These are phyloP conservation scores for Acanthopagrus latus DNA, from an alignment of 2,797 vertebrate species.

Conservation along the genomic window DNA sequence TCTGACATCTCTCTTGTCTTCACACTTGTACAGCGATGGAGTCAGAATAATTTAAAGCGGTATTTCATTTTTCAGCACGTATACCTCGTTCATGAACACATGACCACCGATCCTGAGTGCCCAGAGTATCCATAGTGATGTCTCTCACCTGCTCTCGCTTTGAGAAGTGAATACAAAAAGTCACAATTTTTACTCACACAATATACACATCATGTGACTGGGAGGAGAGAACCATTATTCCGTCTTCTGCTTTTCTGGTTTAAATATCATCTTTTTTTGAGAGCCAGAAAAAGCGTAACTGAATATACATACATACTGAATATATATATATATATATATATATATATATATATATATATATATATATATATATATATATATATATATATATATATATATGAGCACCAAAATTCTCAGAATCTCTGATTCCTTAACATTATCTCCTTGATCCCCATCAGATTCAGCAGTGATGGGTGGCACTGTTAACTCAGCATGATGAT, in stretches of 20 bases:
- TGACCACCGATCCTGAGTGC: slow-evolving; percentile 17
- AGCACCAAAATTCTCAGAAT: slow-evolving; percentile 9
- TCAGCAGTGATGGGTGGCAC: slow-evolving; percentile 70
- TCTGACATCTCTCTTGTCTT: slow-evolving; percentile 85
- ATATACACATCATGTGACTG: slow-evolving; percentile 1
- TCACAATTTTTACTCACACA: slow-evolving; percentile 6
- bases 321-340: too few relatives aligned
- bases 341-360: too few relatives aligned
- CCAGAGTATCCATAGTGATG: slow-evolving; percentile 36
- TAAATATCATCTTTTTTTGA: background rate
- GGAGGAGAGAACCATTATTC: slow-evolving; percentile 21
- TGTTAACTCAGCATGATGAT: slow-evolving; percentile 75
- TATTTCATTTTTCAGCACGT: slow-evolving; percentile 61
- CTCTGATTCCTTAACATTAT: slow-evolving; percentile 26
- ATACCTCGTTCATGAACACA: slow-evolving; percentile 36
- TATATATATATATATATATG: background rate
- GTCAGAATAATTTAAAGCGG: slow-evolving; percentile 75
- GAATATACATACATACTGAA: background rate
- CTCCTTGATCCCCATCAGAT: slow-evolving; percentile 46
- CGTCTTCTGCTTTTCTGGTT: background rate
- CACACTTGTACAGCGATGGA: slow-evolving; percentile 72
- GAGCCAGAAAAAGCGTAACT: background rate
- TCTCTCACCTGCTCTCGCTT: slow-evolving; percentile 28
- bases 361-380: too few relatives aligned
- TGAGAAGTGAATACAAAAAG: slow-evolving; percentile 39